Conservation (phyloP, 2,888 invertebrate genomes). For the Ommatoiulus sabulosus region DNA sequence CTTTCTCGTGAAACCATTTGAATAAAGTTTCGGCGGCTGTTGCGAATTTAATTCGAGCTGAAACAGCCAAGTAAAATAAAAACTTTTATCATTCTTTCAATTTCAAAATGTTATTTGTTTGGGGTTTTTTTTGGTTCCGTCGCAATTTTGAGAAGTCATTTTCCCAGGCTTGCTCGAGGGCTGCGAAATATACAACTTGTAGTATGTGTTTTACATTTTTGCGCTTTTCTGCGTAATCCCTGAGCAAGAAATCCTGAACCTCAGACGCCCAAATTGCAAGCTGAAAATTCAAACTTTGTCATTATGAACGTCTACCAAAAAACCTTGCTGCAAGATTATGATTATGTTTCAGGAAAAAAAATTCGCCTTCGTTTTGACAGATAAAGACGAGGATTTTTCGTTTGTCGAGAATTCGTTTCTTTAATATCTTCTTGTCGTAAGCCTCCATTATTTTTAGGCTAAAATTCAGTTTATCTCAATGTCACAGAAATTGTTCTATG, state of each 20-base stretch:
- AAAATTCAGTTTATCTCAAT: no score
- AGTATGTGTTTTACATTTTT: not conserved
- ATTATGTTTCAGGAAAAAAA: not conserved
- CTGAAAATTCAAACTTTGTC: constrained; percentile 28
- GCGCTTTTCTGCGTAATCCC: not conserved
- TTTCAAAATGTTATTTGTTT: constrained; percentile 35
- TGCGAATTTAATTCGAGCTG: constrained; percentile 7
- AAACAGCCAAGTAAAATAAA: not conserved
- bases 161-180: not conserved
- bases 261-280: not conserved
- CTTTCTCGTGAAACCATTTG: not conserved
- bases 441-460: no score
- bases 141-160: not conserved
- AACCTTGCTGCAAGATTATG: not conserved
- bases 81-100: constrained; percentile 3
- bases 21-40: not conserved
- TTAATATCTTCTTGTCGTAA: not conserved
- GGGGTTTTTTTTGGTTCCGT: not conserved
- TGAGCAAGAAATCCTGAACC: not conserved
- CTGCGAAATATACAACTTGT: not conserved
- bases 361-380: not conserved
- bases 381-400: not conserved
- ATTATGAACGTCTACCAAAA: not conserved
- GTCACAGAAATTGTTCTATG: no score
- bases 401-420: constrained; percentile 21